Conservation (phyloP, 1,140 invertebrate species). For the Cherax destructor region DNA sequence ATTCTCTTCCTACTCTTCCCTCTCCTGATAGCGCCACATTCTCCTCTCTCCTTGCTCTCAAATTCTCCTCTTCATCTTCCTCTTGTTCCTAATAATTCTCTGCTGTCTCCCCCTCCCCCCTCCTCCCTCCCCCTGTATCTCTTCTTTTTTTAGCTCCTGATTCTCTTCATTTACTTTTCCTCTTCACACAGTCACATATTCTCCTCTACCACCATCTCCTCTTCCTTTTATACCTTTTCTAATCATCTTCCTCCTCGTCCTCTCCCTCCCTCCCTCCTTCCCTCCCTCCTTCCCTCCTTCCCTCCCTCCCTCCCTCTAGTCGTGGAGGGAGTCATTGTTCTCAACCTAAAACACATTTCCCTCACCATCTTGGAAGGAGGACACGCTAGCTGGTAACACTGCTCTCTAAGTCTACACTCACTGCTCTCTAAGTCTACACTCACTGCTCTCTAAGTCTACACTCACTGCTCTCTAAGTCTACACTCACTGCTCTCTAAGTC, state of each 20-base stretch:
- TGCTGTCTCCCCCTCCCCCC: neutral
- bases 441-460: too few relatives aligned
- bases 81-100: neutral
- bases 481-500: too few relatives aligned
- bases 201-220: neutral
- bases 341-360: too few relatives aligned
- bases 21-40: too few relatives aligned
- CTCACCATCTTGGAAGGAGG: neutral
- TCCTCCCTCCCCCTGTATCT: neutral
- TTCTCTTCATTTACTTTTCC: neutral
- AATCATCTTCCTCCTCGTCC: neutral
- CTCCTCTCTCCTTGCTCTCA: too few relatives aligned
- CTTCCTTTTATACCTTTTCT: neutral
- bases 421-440: too few relatives aligned
- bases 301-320: too few relatives aligned
- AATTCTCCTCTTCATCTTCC: neutral
- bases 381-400: too few relatives aligned
- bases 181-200: neutral
- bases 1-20: too few relatives aligned
- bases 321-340: too few relatives aligned
- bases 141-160: neutral
- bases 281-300: neutral
- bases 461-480: too few relatives aligned
- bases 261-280: neutral
- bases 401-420: too few relatives aligned